Evolutionary conservation across 2,888 invertebrate genomes (phyloP).

Genomic region (Escarpia spicata): DNA sequence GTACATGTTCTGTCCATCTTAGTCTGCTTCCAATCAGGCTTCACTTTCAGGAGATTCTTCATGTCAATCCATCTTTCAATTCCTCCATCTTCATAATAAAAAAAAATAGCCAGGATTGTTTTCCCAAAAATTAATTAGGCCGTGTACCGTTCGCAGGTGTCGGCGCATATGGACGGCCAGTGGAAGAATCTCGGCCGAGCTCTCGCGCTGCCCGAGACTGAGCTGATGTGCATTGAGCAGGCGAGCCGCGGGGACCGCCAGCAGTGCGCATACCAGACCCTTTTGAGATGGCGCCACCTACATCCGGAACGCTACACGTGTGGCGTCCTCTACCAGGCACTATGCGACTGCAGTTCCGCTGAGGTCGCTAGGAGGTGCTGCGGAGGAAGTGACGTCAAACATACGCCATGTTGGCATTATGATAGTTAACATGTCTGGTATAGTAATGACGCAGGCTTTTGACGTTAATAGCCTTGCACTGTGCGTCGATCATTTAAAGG

Average conservation of each 20-base stretch:
- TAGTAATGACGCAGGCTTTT: neutral
- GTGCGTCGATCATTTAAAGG: neutral
- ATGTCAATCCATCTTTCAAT: too few relatives aligned
- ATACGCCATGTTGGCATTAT: neutral
- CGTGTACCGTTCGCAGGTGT: neutral
- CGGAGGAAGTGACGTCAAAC: neutral
- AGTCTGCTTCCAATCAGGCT: too few relatives aligned
- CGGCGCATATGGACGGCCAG: neutral
- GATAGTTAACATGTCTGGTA: neutral
- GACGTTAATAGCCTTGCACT: neutral
- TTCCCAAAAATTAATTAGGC: neutral
- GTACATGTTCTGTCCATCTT: too few relatives aligned
- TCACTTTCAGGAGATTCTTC: too few relatives aligned
- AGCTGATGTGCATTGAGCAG: constrained; percentile 6
- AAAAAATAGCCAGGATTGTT: neutral
- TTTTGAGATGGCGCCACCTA: neutral
- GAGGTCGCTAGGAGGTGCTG: neutral
- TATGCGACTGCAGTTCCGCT: neutral
- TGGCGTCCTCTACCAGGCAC: neutral
- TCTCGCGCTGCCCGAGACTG: neutral
- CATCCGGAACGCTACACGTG: neutral
- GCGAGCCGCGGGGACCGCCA: neutral
- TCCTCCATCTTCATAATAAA: too few relatives aligned
- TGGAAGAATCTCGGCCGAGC: constrained; percentile 6
- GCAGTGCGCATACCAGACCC: neutral